phyloP scores from a whole-genome alignment of 2,113 vertebrate species.

The Rattus rattus region DNA sequence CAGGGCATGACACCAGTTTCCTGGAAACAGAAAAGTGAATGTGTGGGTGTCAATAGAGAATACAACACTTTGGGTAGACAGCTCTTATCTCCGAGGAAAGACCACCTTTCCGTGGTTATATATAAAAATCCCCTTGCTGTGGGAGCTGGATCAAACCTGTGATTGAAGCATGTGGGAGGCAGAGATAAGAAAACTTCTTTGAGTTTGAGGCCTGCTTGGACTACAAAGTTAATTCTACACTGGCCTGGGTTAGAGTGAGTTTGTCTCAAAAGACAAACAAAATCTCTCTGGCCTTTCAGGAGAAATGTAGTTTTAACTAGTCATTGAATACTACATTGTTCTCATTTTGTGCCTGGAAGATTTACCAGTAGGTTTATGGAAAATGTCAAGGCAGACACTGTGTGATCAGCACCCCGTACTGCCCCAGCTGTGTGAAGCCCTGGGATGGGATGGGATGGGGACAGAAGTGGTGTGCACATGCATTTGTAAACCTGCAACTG shows the following conservation, averaged over 20 bases:
- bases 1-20: constrained; percentile 77
- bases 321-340: background rate
- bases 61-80: background rate
- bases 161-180: background rate
- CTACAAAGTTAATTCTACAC: background rate
- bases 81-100: no score
- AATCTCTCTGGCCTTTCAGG: background rate
- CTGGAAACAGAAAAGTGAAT: constrained; percentile 75
- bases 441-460: background rate
- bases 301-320: background rate
- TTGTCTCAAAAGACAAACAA: background rate
- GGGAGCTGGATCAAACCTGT: background rate
- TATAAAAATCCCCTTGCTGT: background rate
- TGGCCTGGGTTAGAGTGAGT: background rate
- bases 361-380: constrained; percentile 35
- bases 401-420: background rate
- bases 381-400: constrained; percentile 47
- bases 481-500: background rate
- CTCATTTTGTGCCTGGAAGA: constrained; percentile 42
- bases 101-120: background rate
- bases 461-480: background rate
- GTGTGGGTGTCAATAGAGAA: background rate
- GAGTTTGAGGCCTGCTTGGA: background rate
- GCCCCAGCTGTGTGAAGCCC: background rate
- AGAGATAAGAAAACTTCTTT: background rate